Conservation (phyloP, 2,888 invertebrate genomes). For the Mystacides longicornis region DNA sequence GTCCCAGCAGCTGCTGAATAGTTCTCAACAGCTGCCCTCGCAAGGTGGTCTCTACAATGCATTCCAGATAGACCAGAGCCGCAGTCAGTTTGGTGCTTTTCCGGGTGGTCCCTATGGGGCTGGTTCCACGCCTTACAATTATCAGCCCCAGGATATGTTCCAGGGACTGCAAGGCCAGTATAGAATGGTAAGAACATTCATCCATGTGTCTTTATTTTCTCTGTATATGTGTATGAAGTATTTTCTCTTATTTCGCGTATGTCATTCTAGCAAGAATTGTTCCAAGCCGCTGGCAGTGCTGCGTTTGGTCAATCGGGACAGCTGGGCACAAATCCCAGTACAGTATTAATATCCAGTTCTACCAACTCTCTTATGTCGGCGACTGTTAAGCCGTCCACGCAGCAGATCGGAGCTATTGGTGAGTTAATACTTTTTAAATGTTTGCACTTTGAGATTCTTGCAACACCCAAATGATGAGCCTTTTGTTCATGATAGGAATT, state of each 20-base stretch:
- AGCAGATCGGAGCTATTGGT: slow-evolving; percentile 80
- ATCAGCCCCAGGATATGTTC: slow-evolving; percentile 71
- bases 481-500: not conserved
- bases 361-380: slow-evolving; percentile 86
- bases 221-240: not conserved
- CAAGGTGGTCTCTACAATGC: slow-evolving; percentile 76
- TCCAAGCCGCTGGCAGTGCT: slow-evolving; percentile 48
- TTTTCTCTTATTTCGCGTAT: slow-evolving; percentile 6
- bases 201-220: not conserved
- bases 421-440: slow-evolving; percentile 16
- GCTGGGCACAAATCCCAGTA: slow-evolving; percentile 73
- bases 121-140: slow-evolving; percentile 65
- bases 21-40: slow-evolving; percentile 54
- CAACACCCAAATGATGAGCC: slow-evolving; percentile 1
- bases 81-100: slow-evolving; percentile 75
- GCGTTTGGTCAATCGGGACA: slow-evolving; percentile 77
- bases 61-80: slow-evolving; percentile 68
- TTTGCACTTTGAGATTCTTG: not conserved
- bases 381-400: slow-evolving; percentile 73
- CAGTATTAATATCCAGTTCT: slow-evolving; percentile 80
- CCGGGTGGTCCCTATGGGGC: slow-evolving; percentile 63
- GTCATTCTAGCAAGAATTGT: slow-evolving; percentile 34
- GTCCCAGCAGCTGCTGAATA: slow-evolving; percentile 52
- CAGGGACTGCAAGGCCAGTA: slow-evolving; percentile 55
- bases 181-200: slow-evolving; percentile 35